Conservation (phyloP, 2,888 invertebrate genomes). For the Drosophila demipolita region DNA sequence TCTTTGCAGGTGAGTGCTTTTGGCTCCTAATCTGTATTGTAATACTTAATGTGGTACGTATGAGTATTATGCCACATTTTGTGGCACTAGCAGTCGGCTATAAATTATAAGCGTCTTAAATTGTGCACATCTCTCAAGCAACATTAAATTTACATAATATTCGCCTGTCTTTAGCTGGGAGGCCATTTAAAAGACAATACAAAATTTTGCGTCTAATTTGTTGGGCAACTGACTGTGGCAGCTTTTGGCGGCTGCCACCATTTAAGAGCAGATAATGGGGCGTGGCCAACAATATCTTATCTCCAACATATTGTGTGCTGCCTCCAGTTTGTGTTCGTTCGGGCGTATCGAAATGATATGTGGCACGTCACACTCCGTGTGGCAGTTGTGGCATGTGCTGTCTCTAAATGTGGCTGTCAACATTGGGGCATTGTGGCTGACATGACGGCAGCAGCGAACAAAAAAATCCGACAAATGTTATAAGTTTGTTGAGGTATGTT, state of each 20-base stretch:
- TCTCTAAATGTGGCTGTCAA: conserved; percentile 44
- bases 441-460: neutral
- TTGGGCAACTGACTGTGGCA: conserved; percentile 39
- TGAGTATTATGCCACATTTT: conserved; percentile 53
- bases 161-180: neutral
- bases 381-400: conserved; percentile 21
- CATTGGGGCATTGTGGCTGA: no score
- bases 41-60: conserved; percentile 61
- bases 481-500: neutral
- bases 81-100: conserved; percentile 30
- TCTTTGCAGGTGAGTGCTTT: conserved; percentile 72
- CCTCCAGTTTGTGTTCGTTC: conserved; percentile 32
- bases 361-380: conserved; percentile 20
- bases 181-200: conserved; percentile 53
- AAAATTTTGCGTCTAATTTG: conserved; percentile 43
- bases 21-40: conserved; percentile 34
- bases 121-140: conserved; percentile 31
- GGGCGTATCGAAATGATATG: conserved; percentile 42
- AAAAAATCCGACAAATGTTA: neutral
- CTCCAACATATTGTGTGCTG: conserved; percentile 23
- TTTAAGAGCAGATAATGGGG: conserved; percentile 10
- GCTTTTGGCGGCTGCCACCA: conserved; percentile 25
- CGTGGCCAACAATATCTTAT: conserved; percentile 32
- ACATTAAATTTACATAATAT: conserved; percentile 42
- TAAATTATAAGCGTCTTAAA: conserved; percentile 49